phyloP scores from a whole-genome alignment of 2,888 invertebrate species.

The Ormyrus labotus region DNA sequence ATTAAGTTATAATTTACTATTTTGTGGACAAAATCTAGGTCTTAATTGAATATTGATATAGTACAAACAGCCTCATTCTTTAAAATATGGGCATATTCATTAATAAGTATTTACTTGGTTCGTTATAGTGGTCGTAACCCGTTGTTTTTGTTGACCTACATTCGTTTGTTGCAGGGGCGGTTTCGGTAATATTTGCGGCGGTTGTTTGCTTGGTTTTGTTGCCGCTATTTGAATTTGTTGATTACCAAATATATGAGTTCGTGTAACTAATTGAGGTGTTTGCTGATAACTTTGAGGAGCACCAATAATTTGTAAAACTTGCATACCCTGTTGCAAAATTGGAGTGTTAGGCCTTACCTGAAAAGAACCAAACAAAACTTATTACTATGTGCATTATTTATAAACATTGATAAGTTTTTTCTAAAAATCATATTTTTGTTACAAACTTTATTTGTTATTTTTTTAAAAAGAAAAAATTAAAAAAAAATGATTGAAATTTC shows the following conservation, averaged over 20 bases:
- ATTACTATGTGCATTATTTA: no score
- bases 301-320: constrained; percentile 74
- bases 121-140: constrained; percentile 73
- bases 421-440: no score
- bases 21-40: no score
- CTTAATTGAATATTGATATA: no score
- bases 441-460: no score
- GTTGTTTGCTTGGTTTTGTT: constrained; percentile 76
- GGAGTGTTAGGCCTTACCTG: constrained; percentile 73
- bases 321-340: constrained; percentile 74
- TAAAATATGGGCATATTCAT: no score
- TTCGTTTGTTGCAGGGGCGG: constrained; percentile 74
- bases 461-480: no score
- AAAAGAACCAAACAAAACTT: constrained; percentile 5
- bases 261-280: constrained; percentile 71
- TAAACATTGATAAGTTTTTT: no score
- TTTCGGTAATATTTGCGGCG: constrained; percentile 81
- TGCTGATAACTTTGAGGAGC: constrained; percentile 72
- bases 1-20: no score
- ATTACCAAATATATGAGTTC: constrained; percentile 73
- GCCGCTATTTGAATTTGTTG: constrained; percentile 74
- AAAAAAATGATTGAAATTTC: no score
- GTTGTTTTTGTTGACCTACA: constrained; percentile 71
- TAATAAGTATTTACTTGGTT: constrained; percentile 67
- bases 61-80: no score